phyloP scores from a whole-genome alignment of 1,140 invertebrate species.

The Ostrea edulis region DNA sequence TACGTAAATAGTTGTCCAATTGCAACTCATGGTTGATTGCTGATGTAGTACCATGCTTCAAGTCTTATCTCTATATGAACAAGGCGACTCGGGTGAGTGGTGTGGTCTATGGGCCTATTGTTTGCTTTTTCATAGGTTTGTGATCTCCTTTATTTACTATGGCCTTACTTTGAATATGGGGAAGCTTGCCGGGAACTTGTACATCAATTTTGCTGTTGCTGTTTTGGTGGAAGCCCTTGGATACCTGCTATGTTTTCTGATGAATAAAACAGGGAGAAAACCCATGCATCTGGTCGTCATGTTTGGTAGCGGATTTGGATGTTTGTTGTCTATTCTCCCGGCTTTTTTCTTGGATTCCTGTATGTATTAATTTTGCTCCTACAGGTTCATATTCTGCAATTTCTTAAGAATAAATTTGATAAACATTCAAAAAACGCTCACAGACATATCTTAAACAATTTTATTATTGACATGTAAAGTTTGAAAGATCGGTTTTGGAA shows the following conservation, averaged over 20 bases:
- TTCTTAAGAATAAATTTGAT: background rate
- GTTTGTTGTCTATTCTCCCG: conserved; percentile 15
- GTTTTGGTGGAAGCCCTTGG: conserved; percentile 27
- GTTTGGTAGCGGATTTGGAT: background rate
- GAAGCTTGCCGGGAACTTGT: conserved; percentile 35
- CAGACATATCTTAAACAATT: background rate
- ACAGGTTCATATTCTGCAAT: background rate
- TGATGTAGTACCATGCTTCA: no score
- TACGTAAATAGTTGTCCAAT: no score
- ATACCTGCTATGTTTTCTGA: background rate
- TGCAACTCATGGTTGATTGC: no score
- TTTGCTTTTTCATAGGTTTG: conserved; percentile 4
- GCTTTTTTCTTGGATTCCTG: background rate
- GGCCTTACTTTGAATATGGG: conserved; percentile 28
- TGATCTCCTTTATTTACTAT: conserved; percentile 42
- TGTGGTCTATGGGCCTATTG: no score
- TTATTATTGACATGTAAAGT: background rate
- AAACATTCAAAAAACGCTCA: background rate
- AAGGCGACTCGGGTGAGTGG: no score
- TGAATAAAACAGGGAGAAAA: conserved; percentile 37
- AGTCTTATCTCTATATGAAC: no score
- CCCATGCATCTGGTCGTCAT: conserved; percentile 1
- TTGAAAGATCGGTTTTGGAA: background rate
- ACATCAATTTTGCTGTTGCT: background rate
- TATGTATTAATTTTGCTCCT: background rate